A percentile compares a stretch with the other conserved stretches of the same genome.
Evolutionary conservation across 1,140 invertebrate genomes (phyloP).

Genomic region (Formica exsecta): DNA sequence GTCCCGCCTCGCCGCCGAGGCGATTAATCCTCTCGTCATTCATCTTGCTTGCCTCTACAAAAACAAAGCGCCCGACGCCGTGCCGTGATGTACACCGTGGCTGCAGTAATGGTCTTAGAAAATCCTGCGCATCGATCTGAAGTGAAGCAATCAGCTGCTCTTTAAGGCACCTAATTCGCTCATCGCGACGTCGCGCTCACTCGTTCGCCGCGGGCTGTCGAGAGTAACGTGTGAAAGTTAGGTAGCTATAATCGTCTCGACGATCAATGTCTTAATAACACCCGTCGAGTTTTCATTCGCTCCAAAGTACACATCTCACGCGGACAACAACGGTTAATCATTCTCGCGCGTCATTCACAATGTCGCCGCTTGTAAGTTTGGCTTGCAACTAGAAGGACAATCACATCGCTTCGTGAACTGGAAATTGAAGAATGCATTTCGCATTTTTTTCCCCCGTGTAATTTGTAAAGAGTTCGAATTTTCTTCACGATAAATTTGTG

Average conservation of each 20-base stretch:
- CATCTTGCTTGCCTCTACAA: constrained; percentile 71
- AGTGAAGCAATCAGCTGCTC: constrained; percentile 43
- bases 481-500: not conserved
- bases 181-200: constrained; percentile 27
- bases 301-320: constrained; percentile 58
- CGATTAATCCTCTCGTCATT: constrained; percentile 78
- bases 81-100: constrained; percentile 63
- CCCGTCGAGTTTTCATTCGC: constrained; percentile 59
- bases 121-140: constrained; percentile 58
- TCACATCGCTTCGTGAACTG: not conserved
- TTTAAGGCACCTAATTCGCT: constrained; percentile 62
- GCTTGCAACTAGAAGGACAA: not conserved
- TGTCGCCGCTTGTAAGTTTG: constrained; percentile 31
- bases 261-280: constrained; percentile 64
- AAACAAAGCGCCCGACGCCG: constrained; percentile 64
- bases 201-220: constrained; percentile 48
- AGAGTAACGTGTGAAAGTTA: constrained; percentile 56
- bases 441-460: not conserved
- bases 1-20: constrained; percentile 41
- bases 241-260: constrained; percentile 61
- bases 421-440: not conserved
- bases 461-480: not conserved
- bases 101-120: constrained; percentile 60
- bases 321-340: constrained; percentile 58
- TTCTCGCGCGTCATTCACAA: not conserved